Evolutionary conservation across 2,888 invertebrate genomes (phyloP).

Genomic region (Anodontia alba): DNA sequence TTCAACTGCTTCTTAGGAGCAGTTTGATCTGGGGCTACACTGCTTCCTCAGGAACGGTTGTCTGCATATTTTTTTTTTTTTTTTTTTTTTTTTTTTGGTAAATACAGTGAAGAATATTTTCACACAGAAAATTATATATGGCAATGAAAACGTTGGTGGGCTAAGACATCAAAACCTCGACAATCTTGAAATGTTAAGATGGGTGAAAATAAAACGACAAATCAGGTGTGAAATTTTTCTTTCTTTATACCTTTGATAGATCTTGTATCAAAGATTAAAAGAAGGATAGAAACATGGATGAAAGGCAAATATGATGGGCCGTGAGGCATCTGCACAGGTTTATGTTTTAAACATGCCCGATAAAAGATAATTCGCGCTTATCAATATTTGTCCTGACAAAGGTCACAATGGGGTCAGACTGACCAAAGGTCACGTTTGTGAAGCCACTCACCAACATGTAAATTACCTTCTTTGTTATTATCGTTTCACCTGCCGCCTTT

Average conservation of each 20-base stretch:
- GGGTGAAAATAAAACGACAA: constrained; percentile 3
- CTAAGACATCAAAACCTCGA: not conserved
- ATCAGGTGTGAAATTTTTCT: constrained; percentile 12
- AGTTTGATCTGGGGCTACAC: too few relatives aligned
- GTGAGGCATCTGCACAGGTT: not conserved
- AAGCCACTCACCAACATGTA: not conserved
- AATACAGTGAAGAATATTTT: not conserved
- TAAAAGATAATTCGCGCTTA: not conserved
- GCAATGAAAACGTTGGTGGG: not conserved
- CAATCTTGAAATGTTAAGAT: not conserved
- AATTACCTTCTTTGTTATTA: not conserved
- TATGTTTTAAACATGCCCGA: constrained; percentile 9
- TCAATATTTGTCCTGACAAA: not conserved
- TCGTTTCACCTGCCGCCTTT: not conserved
- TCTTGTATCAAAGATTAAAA: not conserved
- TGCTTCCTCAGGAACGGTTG: too few relatives aligned
- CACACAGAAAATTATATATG: not conserved
- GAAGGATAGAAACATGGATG: not conserved
- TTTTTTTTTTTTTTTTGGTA: too few relatives aligned
- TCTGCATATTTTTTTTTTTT: too few relatives aligned
- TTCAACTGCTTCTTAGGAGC: too few relatives aligned
- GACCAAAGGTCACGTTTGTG: constrained; percentile 16
- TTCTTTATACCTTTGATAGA: not conserved
- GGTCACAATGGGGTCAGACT: not conserved
- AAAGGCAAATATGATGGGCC: not conserved